Conservation (phyloP, 2,113 vertebrate species). For the Elaphurus davidianus region DNA sequence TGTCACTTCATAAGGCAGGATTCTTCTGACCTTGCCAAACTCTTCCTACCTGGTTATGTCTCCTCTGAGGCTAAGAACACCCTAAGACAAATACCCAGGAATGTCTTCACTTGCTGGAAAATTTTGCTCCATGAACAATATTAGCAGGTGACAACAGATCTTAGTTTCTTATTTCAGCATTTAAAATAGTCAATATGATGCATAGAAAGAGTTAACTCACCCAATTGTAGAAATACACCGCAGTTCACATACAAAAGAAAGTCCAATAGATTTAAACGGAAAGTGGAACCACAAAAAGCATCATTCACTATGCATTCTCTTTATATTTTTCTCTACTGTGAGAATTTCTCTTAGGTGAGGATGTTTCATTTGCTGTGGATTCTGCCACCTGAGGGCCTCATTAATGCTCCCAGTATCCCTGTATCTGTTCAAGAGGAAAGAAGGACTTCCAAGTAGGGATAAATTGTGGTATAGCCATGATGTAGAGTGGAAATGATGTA, state of each 20-base stretch:
- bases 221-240: background rate
- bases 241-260: background rate
- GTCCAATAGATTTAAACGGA: background rate
- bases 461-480: background rate
- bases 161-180: slow-evolving; percentile 6
- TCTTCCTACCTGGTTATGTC: background rate
- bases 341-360: background rate
- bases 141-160: background rate
- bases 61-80: background rate
- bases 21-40: background rate
- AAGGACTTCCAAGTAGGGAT: background rate
- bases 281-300: background rate
- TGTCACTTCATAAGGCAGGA: background rate
- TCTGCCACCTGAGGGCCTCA: background rate
- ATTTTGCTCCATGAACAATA: background rate
- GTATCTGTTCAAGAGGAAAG: background rate
- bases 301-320: background rate
- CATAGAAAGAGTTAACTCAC: background rate
- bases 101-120: background rate
- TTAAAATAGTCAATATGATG: background rate
- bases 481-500: background rate
- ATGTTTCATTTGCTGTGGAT: background rate
- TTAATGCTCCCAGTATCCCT: background rate
- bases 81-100: background rate
- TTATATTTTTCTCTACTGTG: background rate